Conservation (phyloP, 2,797 vertebrate genomes). For the Trematomus bernacchii region DNA sequence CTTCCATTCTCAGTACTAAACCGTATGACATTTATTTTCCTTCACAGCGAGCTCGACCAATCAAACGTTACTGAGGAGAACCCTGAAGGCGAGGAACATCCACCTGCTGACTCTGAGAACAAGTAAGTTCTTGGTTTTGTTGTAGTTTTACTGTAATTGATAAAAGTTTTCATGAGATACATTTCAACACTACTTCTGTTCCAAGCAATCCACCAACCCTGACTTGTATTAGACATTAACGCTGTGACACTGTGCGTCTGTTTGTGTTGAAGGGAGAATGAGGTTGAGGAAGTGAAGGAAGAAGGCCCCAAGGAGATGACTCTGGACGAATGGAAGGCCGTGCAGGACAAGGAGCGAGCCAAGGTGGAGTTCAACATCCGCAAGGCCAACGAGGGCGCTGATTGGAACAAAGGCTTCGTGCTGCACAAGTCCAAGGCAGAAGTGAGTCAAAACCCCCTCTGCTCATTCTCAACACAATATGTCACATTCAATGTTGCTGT, state of each 20-base stretch:
- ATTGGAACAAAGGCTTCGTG: conserved; percentile 98
- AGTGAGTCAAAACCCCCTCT: conserved; percentile 79
- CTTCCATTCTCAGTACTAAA: background rate
- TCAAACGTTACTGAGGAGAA: conserved; percentile 94
- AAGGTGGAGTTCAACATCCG: conserved; percentile 99
- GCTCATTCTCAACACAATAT: background rate
- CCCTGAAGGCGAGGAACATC: conserved; percentile 96
- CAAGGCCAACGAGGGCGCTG: conserved; percentile 96
- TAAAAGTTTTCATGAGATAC: background rate
- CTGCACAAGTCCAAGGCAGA: conserved; percentile 98
- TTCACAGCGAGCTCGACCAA: conserved; percentile 94
- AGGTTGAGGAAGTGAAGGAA: conserved; percentile 96
- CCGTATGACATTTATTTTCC: background rate
- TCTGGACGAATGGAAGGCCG: conserved; percentile 98
- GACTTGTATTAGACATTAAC: background rate
- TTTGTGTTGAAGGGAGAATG: conserved; percentile 92
- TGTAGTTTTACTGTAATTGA: background rate
- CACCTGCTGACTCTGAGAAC: conserved; percentile 96
- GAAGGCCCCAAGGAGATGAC: conserved; percentile 99
- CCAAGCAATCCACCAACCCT: background rate
- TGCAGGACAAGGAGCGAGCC: conserved; percentile 96
- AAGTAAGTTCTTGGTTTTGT: conserved; percentile 87
- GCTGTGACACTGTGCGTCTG: conserved; percentile 15
- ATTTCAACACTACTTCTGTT: background rate
- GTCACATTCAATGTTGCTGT: too few species aligned